A percentile compares a stretch with the other conserved stretches of the same genome.
phyloP scores from a whole-genome alignment of 2,888 invertebrate genomes.

The Microchrysa polita region DNA sequence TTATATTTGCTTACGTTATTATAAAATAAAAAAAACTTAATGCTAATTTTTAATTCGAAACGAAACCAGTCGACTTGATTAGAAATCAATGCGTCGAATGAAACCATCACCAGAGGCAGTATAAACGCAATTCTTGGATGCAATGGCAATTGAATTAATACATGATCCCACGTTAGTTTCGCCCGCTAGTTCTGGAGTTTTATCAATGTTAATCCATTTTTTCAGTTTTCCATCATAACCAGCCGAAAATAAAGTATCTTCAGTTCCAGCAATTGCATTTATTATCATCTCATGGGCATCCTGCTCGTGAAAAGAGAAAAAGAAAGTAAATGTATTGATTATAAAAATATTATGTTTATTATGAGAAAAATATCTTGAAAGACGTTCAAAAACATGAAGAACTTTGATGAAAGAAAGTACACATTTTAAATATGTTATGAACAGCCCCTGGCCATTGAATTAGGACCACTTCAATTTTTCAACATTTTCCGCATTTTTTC shows the following conservation, averaged over 20 bases:
- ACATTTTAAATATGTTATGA: no score
- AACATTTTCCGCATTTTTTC: no score
- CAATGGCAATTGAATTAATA: slow-evolving; percentile 59
- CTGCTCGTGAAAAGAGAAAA: slow-evolving; percentile 52
- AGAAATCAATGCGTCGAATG: slow-evolving; percentile 58
- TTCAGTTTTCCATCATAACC: slow-evolving; percentile 63
- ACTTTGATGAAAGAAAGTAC: no score
- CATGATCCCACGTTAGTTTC: slow-evolving; percentile 59
- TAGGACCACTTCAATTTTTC: no score
- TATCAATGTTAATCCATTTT: slow-evolving; percentile 59
- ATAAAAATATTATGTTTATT: no score
- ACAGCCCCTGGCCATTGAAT: no score
- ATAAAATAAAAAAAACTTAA: no score
- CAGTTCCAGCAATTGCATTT: slow-evolving; percentile 59
- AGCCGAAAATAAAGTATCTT: slow-evolving; percentile 58
- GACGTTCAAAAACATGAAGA: no score
- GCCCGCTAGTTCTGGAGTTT: slow-evolving; percentile 56
- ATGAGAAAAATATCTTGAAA: no score
- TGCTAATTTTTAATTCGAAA: no score
- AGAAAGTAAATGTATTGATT: no score
- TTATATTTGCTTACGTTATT: no score
- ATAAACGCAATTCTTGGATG: slow-evolving; percentile 55
- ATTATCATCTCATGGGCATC: slow-evolving; percentile 63
- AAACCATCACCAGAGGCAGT: slow-evolving; percentile 60
- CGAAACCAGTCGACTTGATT: background rate